Conservation (phyloP, 2,113 vertebrate species). For the Pongo pygmaeus region DNA sequence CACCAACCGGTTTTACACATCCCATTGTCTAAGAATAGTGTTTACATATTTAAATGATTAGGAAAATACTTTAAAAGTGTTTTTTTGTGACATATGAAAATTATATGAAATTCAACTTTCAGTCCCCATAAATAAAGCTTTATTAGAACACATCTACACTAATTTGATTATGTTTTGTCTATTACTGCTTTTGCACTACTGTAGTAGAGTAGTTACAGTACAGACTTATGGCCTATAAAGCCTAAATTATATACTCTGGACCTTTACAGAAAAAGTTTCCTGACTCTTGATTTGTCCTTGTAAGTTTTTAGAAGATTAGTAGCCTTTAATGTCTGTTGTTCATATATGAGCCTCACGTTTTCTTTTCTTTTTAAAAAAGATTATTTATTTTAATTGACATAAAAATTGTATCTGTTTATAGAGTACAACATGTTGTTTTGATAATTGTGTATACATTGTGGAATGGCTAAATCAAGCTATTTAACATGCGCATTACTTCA, state of each 20-base stretch:
- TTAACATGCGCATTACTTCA: not conserved
- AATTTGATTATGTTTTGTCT: not conserved
- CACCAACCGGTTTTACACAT: not conserved
- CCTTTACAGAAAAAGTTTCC: not conserved
- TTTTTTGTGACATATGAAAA: not conserved
- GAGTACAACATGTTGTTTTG: not conserved
- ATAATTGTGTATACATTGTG: not conserved
- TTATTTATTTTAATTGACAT: not conserved
- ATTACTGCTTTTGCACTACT: not conserved
- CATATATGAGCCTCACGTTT: not conserved
- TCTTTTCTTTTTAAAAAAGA: not conserved
- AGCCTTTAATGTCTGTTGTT: not conserved
- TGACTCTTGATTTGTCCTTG: not conserved
- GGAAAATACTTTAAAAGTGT: not conserved
- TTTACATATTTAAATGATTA: not conserved
- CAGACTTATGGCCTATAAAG: not conserved
- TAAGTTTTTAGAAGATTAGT: not conserved
- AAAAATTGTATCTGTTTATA: not conserved
- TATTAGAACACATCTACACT: not conserved
- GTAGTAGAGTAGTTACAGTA: not conserved
- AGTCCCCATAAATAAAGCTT: not conserved
- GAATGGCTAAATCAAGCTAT: not conserved
- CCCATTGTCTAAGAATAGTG: not conserved
- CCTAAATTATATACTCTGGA: not conserved
- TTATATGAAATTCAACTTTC: not conserved